Base-by-base conservation (phyloP, 2,797 vertebrate genomes). In the Danio kyathit region DNA sequence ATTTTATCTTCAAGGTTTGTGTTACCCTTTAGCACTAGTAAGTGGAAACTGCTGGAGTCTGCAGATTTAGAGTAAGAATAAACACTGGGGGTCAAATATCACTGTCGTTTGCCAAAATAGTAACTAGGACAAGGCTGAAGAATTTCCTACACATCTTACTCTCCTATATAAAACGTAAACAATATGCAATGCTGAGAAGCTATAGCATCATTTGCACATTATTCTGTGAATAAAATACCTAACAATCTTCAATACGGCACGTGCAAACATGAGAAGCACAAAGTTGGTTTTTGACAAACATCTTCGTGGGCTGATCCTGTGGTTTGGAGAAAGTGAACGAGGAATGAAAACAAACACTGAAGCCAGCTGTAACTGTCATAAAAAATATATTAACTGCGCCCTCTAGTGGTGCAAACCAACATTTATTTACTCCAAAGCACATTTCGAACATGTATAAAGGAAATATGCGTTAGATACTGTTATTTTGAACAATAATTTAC, bases 1-100 rank as follows among this genome's bases (percentile, higher is more conserved):
- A 16, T 54, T 49, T 17, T 1, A 57, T 13, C 17, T 14, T 38
- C 9, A 77, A 79, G 46, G 16, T 13, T 66, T 7, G 7, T 3
- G 49, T 44, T 66, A 66, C 5, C 56, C 59, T 43, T 64, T 57
- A 19, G 59, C 41, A 51, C 46, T 52, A 11, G 59, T 17, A 29
- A 64, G 51, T 81, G 75, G 57, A 80, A 87, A 84, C 43, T 7
- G 40, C 52, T 75, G 40, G n/a, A 54, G 54, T 74, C 40, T 65
- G 63, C 72, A 64, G 73, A 84, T 87, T 67, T 72, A 74, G 60
- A 21, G 13, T 2, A 59, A 61, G 12, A 81, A 72, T 63, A 79
- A 81, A 84, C 78, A 54, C 63, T 75, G 71, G 29, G 4, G 70
- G 70, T 81, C 69, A 71, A 63, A 84, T 59, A 60, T 10, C 11